Base-by-base conservation (phyloP, 2,888 invertebrate genomes). In the Therioaphis trifolii region DNA sequence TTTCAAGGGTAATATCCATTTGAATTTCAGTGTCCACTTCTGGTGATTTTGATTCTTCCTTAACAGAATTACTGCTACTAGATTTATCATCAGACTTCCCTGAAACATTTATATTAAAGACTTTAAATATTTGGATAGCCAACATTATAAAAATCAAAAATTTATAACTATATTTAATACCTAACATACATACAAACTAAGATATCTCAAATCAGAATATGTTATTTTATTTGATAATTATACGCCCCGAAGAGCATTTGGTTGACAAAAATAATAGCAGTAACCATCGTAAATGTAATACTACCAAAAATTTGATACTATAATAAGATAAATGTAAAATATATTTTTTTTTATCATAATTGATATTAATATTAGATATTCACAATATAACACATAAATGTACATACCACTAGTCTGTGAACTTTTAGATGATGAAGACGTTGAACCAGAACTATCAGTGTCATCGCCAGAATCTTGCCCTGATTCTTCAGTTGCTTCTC, bases 1-100 rank as follows among this genome's bases (percentile, higher is more conserved):
- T 82, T 82, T 82, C 82, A 24, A 82, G 49, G 9, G 82, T 72
- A n/a, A 82, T 82, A 66, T 82, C 82, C 82, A 82, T 82, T 74
- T 82, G 82, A 63, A 82, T 74, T 82, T 82, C 82, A 66, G 82
- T 82, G 35, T 82, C 82, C 35, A 82, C 63, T 74, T 82, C 82
- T 52, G 82, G 82, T 35, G 82, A 82, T 52, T 74, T 82, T 40
- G 82, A 82, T 63, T 74, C 82, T 66, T 82, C 82, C n/a, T 82
- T 82, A 24, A 82, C 40, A 2, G 82, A 74, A n/a, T 74, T 74
- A 52, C 49, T 82, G 15, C 72, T 74, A 82, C 82, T 82, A 49
- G 80, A 80, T 69, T 69, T 79, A 24, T 80, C 77, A n/a, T 63
- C 71, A 46, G 80, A 80, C 14, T 82, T 82, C 74, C 63, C 82